Evolutionary conservation across 2,888 invertebrate genomes (phyloP), one percentile per base, ranked within the genome.

Genomic region (Apodemia hepburni): DNA sequence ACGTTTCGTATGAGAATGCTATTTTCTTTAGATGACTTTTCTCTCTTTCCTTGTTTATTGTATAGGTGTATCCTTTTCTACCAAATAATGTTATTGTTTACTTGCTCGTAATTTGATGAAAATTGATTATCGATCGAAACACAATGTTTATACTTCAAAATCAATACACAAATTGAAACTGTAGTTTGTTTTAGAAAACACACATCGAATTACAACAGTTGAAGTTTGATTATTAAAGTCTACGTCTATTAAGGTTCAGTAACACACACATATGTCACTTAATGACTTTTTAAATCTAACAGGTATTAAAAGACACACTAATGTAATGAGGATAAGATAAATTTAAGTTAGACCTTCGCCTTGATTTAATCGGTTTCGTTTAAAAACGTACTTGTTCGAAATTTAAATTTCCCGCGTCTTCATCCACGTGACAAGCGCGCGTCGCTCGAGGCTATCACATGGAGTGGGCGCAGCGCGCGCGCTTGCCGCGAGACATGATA

Each of bases 361-460:
- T 54, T 17, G 22, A 51, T 51, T 51, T 22, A 51, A 22, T 51
- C 4, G 11, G 11, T 51, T 18, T 65, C 65, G 59, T 51, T 45
- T 38, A 62, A 66, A 69, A 68, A 66, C 61, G 60, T 65, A 66
- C 66, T 66, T 62, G 73, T 76, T 74, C 69, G 59, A 73, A 75
- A 75, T 79, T 77, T 68, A 65, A 75, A 77, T 75, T 82, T 83
- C 78, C 79, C 84, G 84, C 83, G 71, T 66, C 38, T 11, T 11
- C 58, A 79, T 73, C 74, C 79, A 82, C 81, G 83, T 81, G 83
- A 78, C 73, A 75, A 69, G 80, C 74, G 81, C 82, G 81, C 78
- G 82, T 81, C 81, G 90, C 90, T 89, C 87, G 87, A 72, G 90
- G 90, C 90, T 84, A 85, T 90, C 90, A 87, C 90, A 88, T 90